Evolutionary conservation across 2,888 invertebrate genomes (phyloP), one percentile per base, ranked within the genome.

Genomic region (Drosophila antonietae): DNA sequence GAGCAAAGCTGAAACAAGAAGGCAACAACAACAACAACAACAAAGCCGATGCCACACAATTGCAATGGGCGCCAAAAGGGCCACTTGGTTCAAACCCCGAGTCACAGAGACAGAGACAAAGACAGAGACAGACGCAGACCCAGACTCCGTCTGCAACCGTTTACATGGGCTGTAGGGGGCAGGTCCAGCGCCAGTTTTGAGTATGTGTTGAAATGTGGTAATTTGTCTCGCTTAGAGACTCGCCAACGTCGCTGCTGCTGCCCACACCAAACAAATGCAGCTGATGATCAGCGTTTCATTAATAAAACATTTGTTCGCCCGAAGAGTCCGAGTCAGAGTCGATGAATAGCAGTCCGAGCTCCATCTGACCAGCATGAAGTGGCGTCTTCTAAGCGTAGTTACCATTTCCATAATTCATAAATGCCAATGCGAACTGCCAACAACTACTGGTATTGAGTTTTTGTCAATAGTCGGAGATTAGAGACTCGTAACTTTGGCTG

Each of bases 361-460:
- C n/a, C 43, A 31, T 15, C 51, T 67, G 71, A 68, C 75, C 75
- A 68, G 65, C 68, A 71, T 75, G 35, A 47, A 73, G 75, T 79
- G 78, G 73, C 64, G 68, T 72, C 68, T 75, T 76, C 75, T 74
- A 75, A 75, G 56, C 55, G 62, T 63, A 67, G 59, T 77, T 70
- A 80, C 60, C 81, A 84, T 80, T 78, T 90, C 77, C 85, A 88
- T 83, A 88, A 89, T 88, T 87, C 84, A 89, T 89, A 81, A 89
- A 89, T 86, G 83, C 83, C 80, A 83, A 83, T 80, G 73, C 88
- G 76, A 78, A 81, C 83, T 90, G 81, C 80, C 78, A 85, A 81
- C 88, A 80, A 89, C 90, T 91, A 91, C 91, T 91, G 91, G 91
- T 91, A 91, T 91, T 91, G 78, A 89, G 84, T 89, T 82, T 90